Percentiles rank a stretch among this genome's conserved stretches.
Evolutionary conservation across 1,140 invertebrate species (phyloP).

Genomic region (Drosophila tristis): DNA sequence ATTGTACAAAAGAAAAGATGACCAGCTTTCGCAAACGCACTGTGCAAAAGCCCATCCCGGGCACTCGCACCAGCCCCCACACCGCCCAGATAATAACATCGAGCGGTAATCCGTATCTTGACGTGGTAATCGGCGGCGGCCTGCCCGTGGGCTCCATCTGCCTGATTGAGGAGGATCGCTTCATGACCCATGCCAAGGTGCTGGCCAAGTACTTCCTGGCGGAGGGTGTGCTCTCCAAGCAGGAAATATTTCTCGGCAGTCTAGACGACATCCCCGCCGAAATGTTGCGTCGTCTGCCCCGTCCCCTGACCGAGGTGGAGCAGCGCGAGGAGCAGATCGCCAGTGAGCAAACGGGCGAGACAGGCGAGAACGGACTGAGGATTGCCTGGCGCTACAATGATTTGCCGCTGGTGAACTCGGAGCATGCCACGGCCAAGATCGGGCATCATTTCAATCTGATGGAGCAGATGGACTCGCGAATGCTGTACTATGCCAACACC

Average conservation of each 20-base stretch:
- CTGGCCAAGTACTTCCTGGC: conserved; percentile 93
- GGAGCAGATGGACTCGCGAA: conserved; percentile 87
- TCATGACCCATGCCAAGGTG: conserved; percentile 90
- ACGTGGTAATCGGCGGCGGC: conserved; percentile 88
- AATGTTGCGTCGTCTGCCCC: conserved; percentile 85
- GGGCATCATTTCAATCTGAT: conserved; percentile 92
- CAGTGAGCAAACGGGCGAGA: conserved; percentile 38
- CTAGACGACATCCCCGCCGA: conserved; percentile 88
- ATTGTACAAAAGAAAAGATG: conserved; percentile 56
- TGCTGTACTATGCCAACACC: conserved; percentile 86
- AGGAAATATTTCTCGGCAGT: conserved; percentile 89
- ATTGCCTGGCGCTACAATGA: conserved; percentile 95
- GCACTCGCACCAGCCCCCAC: conserved; percentile 87
- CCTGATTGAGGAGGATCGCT: conserved; percentile 91
- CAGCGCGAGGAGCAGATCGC: conserved; percentile 43
- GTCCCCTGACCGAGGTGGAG: conserved; percentile 79
- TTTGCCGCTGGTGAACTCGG: conserved; percentile 88
- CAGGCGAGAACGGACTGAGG: conserved; percentile 87
- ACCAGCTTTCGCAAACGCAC: conserved; percentile 83
- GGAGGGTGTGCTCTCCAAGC: conserved; percentile 90
- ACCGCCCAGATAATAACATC: conserved; percentile 89
- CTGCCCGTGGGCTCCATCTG: conserved; percentile 87
- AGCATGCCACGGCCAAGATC: conserved; percentile 79
- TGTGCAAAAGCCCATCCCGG: conserved; percentile 85
- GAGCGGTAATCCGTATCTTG: conserved; percentile 89